Conservation (phyloP, 2,113 vertebrate genomes). For the rat (Rattus norvegicus) region GRCr8 NC_086029.1:43371001-43371500, state of each 20-base stretch:
- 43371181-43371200: slow-evolving; percentile 48
- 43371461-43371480: slow-evolving; percentile 7
- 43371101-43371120: too few relatives aligned
- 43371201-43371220: neutral
- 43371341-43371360: slow-evolving; percentile 37
- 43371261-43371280: slow-evolving; percentile 29
- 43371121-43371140: neutral
- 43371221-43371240: slow-evolving; percentile 27
- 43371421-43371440: slow-evolving; percentile 11
- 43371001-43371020: neutral
- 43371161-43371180: neutral
- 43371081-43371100: neutral
- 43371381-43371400: slow-evolving; percentile 67
- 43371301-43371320: slow-evolving; percentile 47
- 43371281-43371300: neutral
- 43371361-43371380: slow-evolving; percentile 4
- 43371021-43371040: neutral
- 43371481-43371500: slow-evolving; percentile 15
- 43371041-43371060: neutral
- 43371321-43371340: slow-evolving; percentile 12
- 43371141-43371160: neutral
- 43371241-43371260: slow-evolving; percentile 55
- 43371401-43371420: slow-evolving; percentile 32
- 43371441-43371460: slow-evolving; percentile 62
- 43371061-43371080: neutral